Evolutionary conservation across 2,113 vertebrate genomes (phyloP).

Genomic region (Emberiza fucata): DNA sequence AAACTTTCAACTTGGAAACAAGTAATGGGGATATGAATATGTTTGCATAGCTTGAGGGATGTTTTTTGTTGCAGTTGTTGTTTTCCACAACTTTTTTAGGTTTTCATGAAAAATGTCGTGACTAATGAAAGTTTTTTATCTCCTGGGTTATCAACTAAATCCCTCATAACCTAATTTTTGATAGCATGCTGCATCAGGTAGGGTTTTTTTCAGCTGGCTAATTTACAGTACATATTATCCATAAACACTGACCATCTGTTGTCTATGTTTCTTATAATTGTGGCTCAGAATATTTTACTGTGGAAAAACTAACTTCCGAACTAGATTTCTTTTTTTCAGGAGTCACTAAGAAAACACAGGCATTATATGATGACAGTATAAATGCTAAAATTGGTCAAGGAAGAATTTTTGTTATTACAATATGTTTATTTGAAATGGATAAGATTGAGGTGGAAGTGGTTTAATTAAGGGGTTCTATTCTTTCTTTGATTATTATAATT

Average conservation of each 20-base stretch:
- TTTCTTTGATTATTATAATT: background rate
- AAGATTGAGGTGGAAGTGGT: background rate
- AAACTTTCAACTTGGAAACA: background rate
- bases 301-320: background rate
- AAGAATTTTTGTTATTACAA: background rate
- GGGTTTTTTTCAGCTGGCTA: conserved; percentile 15
- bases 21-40: background rate
- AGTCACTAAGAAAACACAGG: background rate
- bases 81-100: background rate
- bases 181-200: conserved; percentile 36
- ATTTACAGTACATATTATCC: conserved; percentile 12
- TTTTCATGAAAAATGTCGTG: conserved; percentile 16
- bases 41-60: background rate
- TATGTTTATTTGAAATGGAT: background rate
- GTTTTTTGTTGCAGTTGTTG: background rate
- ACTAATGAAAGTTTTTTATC: conserved; percentile 42
- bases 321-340: background rate
- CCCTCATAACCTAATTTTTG: conserved; percentile 52
- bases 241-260: conserved; percentile 35
- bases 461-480: background rate
- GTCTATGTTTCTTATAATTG: background rate
- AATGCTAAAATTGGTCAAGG: background rate
- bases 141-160: conserved; percentile 24
- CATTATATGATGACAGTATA: background rate
- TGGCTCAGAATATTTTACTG: background rate